Percentiles rank a stretch among this genome's conserved stretches.
Evolutionary conservation across 2,113 vertebrate genomes (phyloP).

Genomic region (Arenaria interpres): DNA sequence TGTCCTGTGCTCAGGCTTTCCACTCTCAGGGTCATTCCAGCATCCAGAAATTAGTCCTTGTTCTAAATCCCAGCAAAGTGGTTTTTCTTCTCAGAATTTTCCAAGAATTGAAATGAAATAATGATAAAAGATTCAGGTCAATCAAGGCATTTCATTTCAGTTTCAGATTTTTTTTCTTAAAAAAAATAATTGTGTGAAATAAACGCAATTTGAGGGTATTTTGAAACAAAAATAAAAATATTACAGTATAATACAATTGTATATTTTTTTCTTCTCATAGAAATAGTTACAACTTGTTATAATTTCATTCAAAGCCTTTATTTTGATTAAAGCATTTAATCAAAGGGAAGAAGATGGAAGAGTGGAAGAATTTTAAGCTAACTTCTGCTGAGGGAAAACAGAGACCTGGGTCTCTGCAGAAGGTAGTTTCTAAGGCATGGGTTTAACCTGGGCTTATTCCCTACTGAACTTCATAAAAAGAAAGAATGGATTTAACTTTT

Average conservation of each 20-base stretch:
- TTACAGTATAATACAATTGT: neutral
- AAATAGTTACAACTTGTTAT: neutral
- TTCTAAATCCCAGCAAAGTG: neutral
- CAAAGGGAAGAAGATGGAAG: neutral
- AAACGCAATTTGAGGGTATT: neutral
- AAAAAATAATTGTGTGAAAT: neutral
- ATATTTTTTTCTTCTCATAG: neutral
- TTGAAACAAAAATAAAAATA: neutral
- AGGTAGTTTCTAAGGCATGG: neutral
- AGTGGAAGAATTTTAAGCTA: neutral
- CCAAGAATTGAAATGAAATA: neutral
- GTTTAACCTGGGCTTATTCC: neutral
- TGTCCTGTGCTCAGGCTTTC: fast-evolving
- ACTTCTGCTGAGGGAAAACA: neutral
- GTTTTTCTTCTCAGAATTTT: neutral
- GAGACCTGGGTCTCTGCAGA: neutral
- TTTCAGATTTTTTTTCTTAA: neutral
- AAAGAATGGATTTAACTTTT: neutral
- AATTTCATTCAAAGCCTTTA: neutral
- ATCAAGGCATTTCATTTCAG: neutral
- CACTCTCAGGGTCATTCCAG: neutral
- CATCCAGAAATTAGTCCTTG: neutral
- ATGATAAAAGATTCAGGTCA: neutral
- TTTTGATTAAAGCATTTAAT: neutral
- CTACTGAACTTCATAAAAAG: neutral